Conservation (phyloP, 1,140 invertebrate species). For the Zaprionus ghesquierei region DNA sequence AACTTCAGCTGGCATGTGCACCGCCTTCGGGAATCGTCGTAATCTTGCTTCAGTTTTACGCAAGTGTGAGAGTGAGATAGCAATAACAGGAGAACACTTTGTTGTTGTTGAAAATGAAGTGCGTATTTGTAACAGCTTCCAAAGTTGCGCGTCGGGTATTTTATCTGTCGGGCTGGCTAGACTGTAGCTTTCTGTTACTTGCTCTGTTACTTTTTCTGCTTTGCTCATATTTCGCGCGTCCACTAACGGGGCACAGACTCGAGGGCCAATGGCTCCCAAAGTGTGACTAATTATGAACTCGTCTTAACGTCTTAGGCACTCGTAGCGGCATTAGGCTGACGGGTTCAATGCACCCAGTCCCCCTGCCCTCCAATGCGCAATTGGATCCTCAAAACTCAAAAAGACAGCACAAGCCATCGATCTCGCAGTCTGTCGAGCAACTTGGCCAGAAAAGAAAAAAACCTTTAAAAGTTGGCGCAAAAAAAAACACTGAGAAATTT, state of each 20-base stretch:
- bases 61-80: too few species aligned
- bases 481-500: not conserved
- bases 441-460: slow-evolving; percentile 1
- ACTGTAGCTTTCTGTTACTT: too few species aligned
- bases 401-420: slow-evolving; percentile 41
- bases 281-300: slow-evolving; percentile 77
- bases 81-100: too few species aligned
- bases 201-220: too few species aligned
- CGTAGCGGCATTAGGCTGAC: slow-evolving; percentile 46
- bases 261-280: slow-evolving; percentile 74
- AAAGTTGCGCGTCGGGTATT: too few species aligned
- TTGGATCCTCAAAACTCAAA: slow-evolving; percentile 39
- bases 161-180: too few species aligned
- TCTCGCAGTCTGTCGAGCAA: slow-evolving; percentile 13
- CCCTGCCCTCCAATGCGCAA: too few species aligned
- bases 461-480: not conserved
- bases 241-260: slow-evolving; percentile 65
- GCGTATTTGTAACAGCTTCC: too few species aligned
- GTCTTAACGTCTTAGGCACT: slow-evolving; percentile 54
- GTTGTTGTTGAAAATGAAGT: too few species aligned
- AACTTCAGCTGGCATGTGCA: too few species aligned
- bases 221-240: slow-evolving; percentile 69
- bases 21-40: too few species aligned
- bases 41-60: too few species aligned
- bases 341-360: slow-evolving; percentile 43